A percentile compares a stretch with the other conserved stretches of the same genome.
Evolutionary conservation across 2,888 invertebrate species (phyloP).

Genomic region (Halocaridina rubra): DNA sequence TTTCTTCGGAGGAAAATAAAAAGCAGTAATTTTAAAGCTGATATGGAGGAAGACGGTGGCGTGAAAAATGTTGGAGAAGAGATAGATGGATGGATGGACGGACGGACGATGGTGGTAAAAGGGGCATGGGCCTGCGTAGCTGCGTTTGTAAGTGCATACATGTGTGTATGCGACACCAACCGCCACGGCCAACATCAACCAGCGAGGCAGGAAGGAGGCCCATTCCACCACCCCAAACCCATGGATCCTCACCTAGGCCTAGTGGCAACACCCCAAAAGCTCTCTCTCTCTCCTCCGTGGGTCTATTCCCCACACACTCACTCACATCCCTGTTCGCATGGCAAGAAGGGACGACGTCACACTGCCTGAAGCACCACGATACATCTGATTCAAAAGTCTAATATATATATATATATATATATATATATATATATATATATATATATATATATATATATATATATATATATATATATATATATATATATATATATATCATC

Average conservation of each 20-base stretch:
- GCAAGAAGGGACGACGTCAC: neutral
- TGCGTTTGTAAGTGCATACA: neutral
- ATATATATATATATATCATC: too few relatives aligned
- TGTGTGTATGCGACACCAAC: neutral
- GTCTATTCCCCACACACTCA: neutral
- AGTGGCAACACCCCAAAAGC: neutral
- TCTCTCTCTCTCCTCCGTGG: neutral
- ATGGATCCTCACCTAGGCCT: neutral
- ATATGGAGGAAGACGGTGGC: too few relatives aligned
- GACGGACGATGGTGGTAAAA: neutral
- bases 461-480: too few relatives aligned
- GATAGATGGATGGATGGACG: neutral
- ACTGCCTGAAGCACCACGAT: neutral
- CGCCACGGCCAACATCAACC: neutral
- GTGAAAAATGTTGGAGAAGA: too few relatives aligned
- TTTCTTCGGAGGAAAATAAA: too few relatives aligned
- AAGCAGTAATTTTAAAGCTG: too few relatives aligned
- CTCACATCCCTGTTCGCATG: neutral
- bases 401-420: slow-evolving; percentile 6
- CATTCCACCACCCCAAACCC: neutral
- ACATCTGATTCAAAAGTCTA: too few relatives aligned
- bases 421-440: neutral
- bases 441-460: neutral
- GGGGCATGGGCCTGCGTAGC: neutral
- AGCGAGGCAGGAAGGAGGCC: too few relatives aligned